These are phyloP conservation scores for Dicranocentrus wangi DNA, from an alignment of 2,888 invertebrate species.

Conservation along the genomic window DNA sequence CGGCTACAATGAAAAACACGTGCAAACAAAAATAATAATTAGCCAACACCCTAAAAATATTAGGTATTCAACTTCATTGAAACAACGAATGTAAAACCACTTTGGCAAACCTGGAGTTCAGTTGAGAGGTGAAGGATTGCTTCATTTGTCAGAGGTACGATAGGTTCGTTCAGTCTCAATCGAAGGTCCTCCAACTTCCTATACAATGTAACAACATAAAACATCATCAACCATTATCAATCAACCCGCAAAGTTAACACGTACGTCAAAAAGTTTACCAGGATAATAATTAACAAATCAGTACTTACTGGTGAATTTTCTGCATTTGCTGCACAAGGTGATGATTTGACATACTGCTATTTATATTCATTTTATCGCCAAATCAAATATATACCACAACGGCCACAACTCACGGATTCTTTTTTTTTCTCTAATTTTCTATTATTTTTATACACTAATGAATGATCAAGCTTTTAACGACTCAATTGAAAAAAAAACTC, in stretches of 20 bases:
- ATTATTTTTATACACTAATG: conserved; percentile 12
- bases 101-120: conserved; percentile 71
- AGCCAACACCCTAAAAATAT: background rate
- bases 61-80: background rate
- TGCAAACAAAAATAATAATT: conserved; percentile 8
- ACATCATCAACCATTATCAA: background rate
- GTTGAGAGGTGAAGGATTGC: conserved; percentile 66
- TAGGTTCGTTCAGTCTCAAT: conserved; percentile 69
- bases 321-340: conserved; percentile 59
- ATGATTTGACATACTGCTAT: conserved; percentile 31
- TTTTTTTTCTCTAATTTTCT: background rate
- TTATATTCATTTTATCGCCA: conserved; percentile 36
- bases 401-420: background rate
- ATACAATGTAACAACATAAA: conserved; percentile 12
- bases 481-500: conserved; percentile 31
- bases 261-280: too few relatives aligned
- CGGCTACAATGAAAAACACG: conserved; percentile 59
- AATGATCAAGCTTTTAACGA: background rate
- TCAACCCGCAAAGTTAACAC: too few relatives aligned
- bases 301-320: conserved; percentile 58
- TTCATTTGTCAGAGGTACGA: conserved; percentile 69
- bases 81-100: conserved; percentile 3
- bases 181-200: conserved; percentile 71
- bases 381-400: background rate
- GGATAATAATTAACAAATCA: too few relatives aligned